phyloP scores from a whole-genome alignment of 2,888 invertebrate genomes.

The Quadriops clusia region DNA sequence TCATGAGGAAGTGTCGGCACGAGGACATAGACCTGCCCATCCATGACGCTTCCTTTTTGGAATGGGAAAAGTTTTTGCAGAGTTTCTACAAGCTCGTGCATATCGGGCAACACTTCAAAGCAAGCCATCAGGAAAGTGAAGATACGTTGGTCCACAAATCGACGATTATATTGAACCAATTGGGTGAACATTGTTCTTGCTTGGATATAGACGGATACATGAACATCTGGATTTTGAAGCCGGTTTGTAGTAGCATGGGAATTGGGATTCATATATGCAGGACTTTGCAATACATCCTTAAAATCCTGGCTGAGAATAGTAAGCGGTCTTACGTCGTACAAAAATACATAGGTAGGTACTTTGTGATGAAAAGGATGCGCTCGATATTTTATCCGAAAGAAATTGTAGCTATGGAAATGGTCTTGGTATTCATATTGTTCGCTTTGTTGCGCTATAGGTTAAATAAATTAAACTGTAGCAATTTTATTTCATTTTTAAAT shows the following conservation, averaged over 20 bases:
- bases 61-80: constrained; percentile 57
- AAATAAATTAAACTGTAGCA: too few relatives aligned
- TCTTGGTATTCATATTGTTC: too few relatives aligned
- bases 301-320: constrained; percentile 44
- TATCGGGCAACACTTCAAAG: constrained; percentile 41
- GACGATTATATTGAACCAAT: constrained; percentile 45
- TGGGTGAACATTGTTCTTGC: constrained; percentile 48
- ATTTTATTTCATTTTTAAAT: too few relatives aligned
- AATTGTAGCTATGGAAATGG: too few relatives aligned
- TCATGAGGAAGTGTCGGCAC: constrained; percentile 44
- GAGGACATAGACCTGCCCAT: constrained; percentile 50
- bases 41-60: constrained; percentile 32
- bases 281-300: constrained; percentile 58
- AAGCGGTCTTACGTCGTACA: constrained; percentile 66
- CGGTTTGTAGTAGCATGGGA: constrained; percentile 69
- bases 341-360: constrained; percentile 77
- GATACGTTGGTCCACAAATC: constrained; percentile 36
- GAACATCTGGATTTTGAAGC: constrained; percentile 86
- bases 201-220: constrained; percentile 62
- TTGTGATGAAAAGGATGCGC: too few relatives aligned
- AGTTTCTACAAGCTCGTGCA: constrained; percentile 52
- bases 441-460: too few relatives aligned
- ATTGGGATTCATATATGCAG: constrained; percentile 72
- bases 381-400: too few relatives aligned
- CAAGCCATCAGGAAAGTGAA: constrained; percentile 12